These are phyloP conservation scores for Melieria omissa DNA, from an alignment of 2,888 invertebrate genomes.

Conservation along the genomic window DNA sequence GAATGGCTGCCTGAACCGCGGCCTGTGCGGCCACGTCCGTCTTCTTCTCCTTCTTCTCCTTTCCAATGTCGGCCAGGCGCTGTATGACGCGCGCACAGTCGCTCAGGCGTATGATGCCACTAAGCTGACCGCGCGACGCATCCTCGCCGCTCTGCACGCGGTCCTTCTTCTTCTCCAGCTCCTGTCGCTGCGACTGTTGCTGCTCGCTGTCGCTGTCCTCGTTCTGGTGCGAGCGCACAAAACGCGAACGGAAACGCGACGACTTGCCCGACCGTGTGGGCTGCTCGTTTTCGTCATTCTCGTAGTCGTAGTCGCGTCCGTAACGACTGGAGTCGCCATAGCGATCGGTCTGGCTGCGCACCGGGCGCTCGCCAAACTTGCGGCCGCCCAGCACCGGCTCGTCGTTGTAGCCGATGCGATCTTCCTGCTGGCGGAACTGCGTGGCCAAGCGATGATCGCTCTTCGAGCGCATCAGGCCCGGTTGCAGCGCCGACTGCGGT, in stretches of 20 bases:
- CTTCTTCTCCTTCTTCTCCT: slow-evolving; percentile 81
- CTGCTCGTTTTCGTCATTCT: slow-evolving; percentile 75
- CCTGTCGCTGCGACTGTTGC: slow-evolving; percentile 73
- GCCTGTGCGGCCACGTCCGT: slow-evolving; percentile 74
- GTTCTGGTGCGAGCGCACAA: slow-evolving; percentile 76
- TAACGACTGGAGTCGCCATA: slow-evolving; percentile 67
- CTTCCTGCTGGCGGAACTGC: slow-evolving; percentile 89
- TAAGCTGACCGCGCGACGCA: slow-evolving; percentile 85
- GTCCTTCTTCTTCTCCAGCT: slow-evolving; percentile 72
- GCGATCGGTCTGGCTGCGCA: slow-evolving; percentile 66
- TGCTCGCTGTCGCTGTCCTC: slow-evolving; percentile 83
- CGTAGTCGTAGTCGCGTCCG: slow-evolving; percentile 69
- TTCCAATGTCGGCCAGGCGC: slow-evolving; percentile 84
- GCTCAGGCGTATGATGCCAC: slow-evolving; percentile 87
- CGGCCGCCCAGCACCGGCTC: slow-evolving; percentile 79
- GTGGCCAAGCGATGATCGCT: slow-evolving; percentile 91
- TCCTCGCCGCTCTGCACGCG: slow-evolving; percentile 89
- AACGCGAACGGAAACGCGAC: slow-evolving; percentile 77
- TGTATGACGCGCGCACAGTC: slow-evolving; percentile 92
- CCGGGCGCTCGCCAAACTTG: slow-evolving; percentile 80
- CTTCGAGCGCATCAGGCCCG: slow-evolving; percentile 90
- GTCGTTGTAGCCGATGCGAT: slow-evolving; percentile 77
- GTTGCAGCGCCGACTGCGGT: slow-evolving; percentile 73
- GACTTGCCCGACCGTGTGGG: slow-evolving; percentile 72
- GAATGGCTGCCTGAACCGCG: slow-evolving; percentile 65